Conservation (phyloP, 2,888 invertebrate genomes). For the Xestia rhomboidea region DNA sequence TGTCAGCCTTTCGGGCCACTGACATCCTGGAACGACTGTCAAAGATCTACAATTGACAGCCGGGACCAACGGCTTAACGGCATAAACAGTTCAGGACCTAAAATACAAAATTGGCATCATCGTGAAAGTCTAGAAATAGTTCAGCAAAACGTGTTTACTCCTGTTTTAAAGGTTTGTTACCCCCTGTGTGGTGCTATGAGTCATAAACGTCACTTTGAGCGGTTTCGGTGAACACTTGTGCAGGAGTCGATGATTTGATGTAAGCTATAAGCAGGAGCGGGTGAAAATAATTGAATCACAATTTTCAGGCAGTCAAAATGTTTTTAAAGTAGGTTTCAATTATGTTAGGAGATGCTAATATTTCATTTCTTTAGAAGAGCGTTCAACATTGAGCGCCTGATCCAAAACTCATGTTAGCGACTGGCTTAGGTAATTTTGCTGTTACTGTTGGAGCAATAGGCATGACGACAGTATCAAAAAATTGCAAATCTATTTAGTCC, state of each 20-base stretch:
- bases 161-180: slow-evolving; percentile 66
- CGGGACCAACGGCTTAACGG: background rate
- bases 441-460: background rate
- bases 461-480: no score
- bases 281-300: background rate
- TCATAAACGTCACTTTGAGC: slow-evolving; percentile 57
- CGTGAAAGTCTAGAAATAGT: slow-evolving; percentile 59
- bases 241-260: slow-evolving; percentile 46
- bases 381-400: background rate
- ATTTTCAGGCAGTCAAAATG: background rate
- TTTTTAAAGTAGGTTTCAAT: background rate
- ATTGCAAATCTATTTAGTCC: no score
- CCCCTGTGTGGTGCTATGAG: slow-evolving; percentile 47
- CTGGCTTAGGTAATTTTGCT: background rate
- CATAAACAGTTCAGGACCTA: slow-evolving; percentile 4
- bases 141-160: slow-evolving; percentile 47
- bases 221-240: slow-evolving; percentile 55
- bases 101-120: slow-evolving; percentile 22
- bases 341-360: background rate
- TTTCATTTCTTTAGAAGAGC: background rate
- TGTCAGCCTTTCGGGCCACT: no score
- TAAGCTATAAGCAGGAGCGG: slow-evolving; percentile 7
- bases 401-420: background rate
- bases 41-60: background rate
- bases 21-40: background rate